These are phyloP conservation scores for Venusia cambrica DNA, from an alignment of 2,888 invertebrate species.

Conservation along the genomic window DNA sequence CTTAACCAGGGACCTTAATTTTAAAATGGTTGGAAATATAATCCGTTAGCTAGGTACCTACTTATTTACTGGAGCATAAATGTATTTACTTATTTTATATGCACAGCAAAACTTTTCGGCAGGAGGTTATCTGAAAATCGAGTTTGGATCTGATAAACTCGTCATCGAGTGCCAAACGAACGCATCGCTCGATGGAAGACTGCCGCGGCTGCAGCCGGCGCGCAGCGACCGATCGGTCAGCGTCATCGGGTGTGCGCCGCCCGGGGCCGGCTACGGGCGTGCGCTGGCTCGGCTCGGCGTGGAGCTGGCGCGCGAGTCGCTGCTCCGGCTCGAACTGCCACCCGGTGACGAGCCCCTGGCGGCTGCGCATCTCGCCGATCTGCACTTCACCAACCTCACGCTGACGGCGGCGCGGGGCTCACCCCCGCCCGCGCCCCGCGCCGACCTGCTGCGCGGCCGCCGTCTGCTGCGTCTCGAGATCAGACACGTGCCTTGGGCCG, in stretches of 20 bases:
- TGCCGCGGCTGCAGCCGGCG: not conserved
- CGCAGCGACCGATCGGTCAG: slow-evolving; percentile 7
- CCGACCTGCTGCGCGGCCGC: slow-evolving; percentile 11
- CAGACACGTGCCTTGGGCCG: slow-evolving; percentile 13
- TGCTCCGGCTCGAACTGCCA: slow-evolving; percentile 5
- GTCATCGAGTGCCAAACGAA: no score
- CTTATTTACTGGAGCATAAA: no score
- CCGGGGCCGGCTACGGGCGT: slow-evolving; percentile 8
- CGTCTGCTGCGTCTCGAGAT: slow-evolving; percentile 16
- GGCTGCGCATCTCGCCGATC: slow-evolving; percentile 14
- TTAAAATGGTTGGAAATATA: no score
- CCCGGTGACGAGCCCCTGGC: slow-evolving; percentile 15
- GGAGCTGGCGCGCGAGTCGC: not conserved
- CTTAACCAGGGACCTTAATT: no score
- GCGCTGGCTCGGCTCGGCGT: slow-evolving; percentile 20
- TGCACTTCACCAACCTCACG: slow-evolving; percentile 17
- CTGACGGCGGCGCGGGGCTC: slow-evolving; percentile 21
- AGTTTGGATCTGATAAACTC: no score
- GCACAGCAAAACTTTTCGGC: no score
- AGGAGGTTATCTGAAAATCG: no score
- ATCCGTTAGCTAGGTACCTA: no score
- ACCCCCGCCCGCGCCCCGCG: slow-evolving; percentile 14
- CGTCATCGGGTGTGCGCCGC: slow-evolving; percentile 12
- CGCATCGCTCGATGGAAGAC: not conserved
- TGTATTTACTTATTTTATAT: no score